Conservation (phyloP, 2,888 invertebrate species). For the Drosophila cognata region DNA sequence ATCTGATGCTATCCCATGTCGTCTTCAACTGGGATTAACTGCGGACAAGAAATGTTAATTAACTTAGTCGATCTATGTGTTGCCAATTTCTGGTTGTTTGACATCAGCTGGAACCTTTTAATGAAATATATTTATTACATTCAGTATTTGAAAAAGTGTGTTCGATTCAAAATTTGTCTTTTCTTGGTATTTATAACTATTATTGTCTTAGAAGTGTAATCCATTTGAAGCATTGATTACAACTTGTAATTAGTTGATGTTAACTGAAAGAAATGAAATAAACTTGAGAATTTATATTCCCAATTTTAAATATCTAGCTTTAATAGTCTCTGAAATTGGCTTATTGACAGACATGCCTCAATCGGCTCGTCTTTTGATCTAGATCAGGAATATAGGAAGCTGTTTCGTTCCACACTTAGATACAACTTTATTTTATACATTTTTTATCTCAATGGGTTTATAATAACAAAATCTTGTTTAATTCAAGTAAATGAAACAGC, state of each 20-base stretch:
- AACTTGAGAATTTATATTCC: not conserved
- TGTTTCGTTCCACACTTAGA: not conserved
- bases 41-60: not conserved
- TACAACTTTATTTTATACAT: not conserved
- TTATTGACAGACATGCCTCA: not conserved
- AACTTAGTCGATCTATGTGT: not conserved
- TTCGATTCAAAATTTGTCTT: not conserved
- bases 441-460: not conserved
- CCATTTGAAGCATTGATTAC: not conserved
- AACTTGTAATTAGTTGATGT: not conserved
- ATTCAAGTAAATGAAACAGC: not conserved
- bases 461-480: too few relatives aligned
- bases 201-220: not conserved
- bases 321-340: not conserved
- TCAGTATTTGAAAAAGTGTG: not conserved
- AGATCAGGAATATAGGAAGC: not conserved
- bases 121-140: not conserved
- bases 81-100: not conserved
- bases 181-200: not conserved
- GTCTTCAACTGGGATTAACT: constrained; percentile 85
- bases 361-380: not conserved
- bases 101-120: not conserved
- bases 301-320: not conserved
- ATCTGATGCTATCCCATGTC: constrained; percentile 90
- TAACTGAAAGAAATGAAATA: not conserved